phyloP scores from a whole-genome alignment of 2,797 vertebrate genomes.

The Sebastes umbrosus region DNA sequence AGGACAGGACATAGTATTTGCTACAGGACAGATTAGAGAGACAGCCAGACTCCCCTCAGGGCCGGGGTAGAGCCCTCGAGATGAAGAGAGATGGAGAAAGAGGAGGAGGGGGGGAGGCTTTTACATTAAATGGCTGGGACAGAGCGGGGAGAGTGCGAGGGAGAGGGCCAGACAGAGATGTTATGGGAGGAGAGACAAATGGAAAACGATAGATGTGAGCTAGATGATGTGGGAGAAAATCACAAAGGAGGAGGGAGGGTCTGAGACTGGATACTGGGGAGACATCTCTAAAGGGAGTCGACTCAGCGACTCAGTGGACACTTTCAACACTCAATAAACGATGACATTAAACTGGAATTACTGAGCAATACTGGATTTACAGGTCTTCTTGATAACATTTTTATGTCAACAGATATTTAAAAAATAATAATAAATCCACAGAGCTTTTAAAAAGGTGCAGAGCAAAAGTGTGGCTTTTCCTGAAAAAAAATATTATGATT shows the following conservation, averaged over 20 bases:
- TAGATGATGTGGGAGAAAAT: constrained; percentile 52
- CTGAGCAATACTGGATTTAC: background rate
- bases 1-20: constrained; percentile 26
- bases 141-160: constrained; percentile 36
- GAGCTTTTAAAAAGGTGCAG: no score
- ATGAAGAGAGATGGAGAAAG: constrained; percentile 54
- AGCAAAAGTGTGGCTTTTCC: no score
- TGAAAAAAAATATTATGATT: no score
- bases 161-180: constrained; percentile 67
- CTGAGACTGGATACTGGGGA: constrained; percentile 11
- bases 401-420: no score
- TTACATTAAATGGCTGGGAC: constrained; percentile 67
- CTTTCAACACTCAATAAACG: constrained; percentile 2
- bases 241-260: constrained; percentile 25
- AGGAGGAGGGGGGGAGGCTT: constrained; percentile 23
- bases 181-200: constrained; percentile 67
- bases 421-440: no score
- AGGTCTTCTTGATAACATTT: no score
- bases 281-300: constrained; percentile 7
- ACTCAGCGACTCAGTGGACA: background rate
- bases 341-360: constrained; percentile 10
- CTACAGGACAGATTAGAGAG: constrained; percentile 58
- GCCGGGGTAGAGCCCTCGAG: constrained; percentile 58
- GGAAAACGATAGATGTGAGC: constrained; percentile 60
- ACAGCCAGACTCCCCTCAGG: constrained; percentile 55